Evolutionary conservation across 2,113 vertebrate species (phyloP), one percentile per base, ranked within the genome.

Genomic region (Urocitellus parryii): DNA sequence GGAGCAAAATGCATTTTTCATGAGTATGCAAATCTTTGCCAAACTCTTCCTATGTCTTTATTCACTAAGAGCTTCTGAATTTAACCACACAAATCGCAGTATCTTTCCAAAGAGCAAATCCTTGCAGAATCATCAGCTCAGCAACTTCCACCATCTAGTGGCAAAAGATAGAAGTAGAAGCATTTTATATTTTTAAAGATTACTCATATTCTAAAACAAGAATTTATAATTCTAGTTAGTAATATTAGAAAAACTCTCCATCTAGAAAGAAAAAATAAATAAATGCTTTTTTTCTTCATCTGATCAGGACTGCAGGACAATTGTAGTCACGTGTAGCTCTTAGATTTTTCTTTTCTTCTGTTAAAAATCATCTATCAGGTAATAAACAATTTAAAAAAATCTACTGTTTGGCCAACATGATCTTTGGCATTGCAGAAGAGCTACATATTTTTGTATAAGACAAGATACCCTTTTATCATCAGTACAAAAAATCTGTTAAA

Each of bases 141-240:
- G 92, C 92, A 90, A 96, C 97, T 97, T 91, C 27, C 53, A 74
- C 98, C 98, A 98, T 98, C 98, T 98, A 94, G 98, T 98, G 98
- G 90, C 88, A 45, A 95, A 24, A 0, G 0, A 11, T 0, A 25
- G 83, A 86, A 98, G 96, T 90, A 45, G 91, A 94, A 72, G 85
- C 0, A 27, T 87, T 94, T 96, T 70, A 86, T 14, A 34, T 61
- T 84, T 91, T 87, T n/a, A 1, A 73, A 88, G 83, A 81, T 37
- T 51, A 58, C 7, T 32, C 6, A 72, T 83, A 68, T 86, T 81
- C n/a, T 51, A 58, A 96, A 87, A 84, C 13, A 94, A 83, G 76
- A 48, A 95, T 79, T 16, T 58, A 78, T 6, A 56, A 93, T 88
- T 25, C 74, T 84, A 81, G 83, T 45, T 39, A 80, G 8, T 27